Base-by-base conservation (phyloP, 2,888 invertebrate species). In the Drosophila suboccidentalis region DNA sequence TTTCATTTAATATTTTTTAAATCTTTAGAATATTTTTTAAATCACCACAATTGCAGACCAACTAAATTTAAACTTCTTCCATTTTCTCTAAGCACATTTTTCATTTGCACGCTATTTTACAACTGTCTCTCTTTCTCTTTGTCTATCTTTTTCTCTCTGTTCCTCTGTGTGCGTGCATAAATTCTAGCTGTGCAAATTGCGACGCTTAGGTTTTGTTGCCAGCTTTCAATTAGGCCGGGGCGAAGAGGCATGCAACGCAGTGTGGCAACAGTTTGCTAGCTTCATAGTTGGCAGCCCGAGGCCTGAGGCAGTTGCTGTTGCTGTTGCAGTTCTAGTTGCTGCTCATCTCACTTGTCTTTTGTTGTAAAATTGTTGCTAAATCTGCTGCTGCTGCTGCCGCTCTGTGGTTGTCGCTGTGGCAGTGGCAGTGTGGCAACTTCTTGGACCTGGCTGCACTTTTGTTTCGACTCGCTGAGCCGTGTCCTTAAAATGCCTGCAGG, bases 381-480 rank as follows among this genome's bases (percentile, higher is more conserved):
- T 80, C 87, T 84, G 61, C 50, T 51, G 71, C 51, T 29, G 63
- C 38, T 51, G 71, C 51, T 29, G 39, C n/a, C 9, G 54, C 67
- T 32, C 22, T 63, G 60, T 59, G 74, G 36, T 22, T 64, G 58
- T 58, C 60, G 67, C 50, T 73, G 36, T 43, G 5, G 43, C 29
- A 32, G 36, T 43, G 10, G 43, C 29, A 41, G 53, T 38, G 13
- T 61, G 76, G 74, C 71, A 75, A 64, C 63, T 77, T 77, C 67
- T 62, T 58, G 67, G 71, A 80, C 79, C 59, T 62, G 65, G 47
- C 71, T 82, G 83, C 74, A 75, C 83, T 88, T 80, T 90, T 86
- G 89, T 86, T 90, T 83, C 89, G 72, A 74, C 62, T 83, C 89
- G 87, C 81, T 90, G 86, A 88, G 82, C 84, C 72, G 89, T 89